A percentile compares a stretch with the other conserved stretches of the same genome.
phyloP scores from a whole-genome alignment of 2,113 vertebrate genomes.

The Percopsis transmontana region DNA sequence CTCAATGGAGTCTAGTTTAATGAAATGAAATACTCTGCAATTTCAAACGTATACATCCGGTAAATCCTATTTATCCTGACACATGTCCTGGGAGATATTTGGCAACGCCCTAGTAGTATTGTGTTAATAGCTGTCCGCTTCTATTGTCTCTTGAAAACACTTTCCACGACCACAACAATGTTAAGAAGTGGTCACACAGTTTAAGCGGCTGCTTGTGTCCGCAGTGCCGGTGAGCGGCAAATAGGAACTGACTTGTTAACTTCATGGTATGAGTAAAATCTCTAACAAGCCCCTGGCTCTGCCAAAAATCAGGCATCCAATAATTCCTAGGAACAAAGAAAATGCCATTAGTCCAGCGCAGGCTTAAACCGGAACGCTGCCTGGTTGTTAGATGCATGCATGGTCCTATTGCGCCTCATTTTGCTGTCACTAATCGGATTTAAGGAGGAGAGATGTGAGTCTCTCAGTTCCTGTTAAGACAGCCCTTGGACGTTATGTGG shows the following conservation, averaged over 20 bases:
- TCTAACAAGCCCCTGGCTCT: constrained; percentile 38
- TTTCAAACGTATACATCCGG: too few relatives aligned
- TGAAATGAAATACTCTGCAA: not conserved
- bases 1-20: not conserved
- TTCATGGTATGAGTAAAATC: constrained; percentile 62
- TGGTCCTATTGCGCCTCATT: constrained; percentile 3
- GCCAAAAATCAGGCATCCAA: constrained; percentile 33
- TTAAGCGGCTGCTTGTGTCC: constrained; percentile 4
- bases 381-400: not conserved
- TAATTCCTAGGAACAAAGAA: constrained; percentile 45
- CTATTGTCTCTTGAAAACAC: too few relatives aligned
- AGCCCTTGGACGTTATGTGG: not conserved
- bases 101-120: too few relatives aligned
- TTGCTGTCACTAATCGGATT: not conserved
- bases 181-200: too few relatives aligned
- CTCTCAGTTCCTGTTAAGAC: not conserved
- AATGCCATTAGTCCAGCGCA: constrained; percentile 23
- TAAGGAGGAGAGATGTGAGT: not conserved
- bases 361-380: not conserved
- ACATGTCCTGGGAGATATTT: too few relatives aligned
- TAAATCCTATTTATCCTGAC: too few relatives aligned
- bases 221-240: too few relatives aligned
- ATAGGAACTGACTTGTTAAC: constrained; percentile 58
- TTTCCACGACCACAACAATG: too few relatives aligned
- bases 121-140: too few relatives aligned